Percentiles rank a stretch among this genome's conserved stretches.
Evolutionary conservation across 2,888 invertebrate species (phyloP).

Genomic region (Microplitis deprimator): DNA sequence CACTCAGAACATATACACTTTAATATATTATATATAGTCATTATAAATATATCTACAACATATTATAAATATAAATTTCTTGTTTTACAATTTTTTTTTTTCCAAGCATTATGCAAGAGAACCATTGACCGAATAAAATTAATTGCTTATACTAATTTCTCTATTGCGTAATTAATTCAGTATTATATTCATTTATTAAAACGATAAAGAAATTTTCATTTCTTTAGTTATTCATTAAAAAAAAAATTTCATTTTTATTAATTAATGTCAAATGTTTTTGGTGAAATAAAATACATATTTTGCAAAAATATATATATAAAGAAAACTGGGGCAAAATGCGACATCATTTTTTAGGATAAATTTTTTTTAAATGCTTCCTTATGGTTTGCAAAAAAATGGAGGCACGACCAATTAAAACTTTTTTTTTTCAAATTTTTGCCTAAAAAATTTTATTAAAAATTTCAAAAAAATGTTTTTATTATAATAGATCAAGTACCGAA

Average conservation of each 20-base stretch:
- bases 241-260: background rate
- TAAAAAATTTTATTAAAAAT: no score
- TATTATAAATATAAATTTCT: background rate
- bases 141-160: slow-evolving; percentile 61
- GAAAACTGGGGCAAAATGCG: no score
- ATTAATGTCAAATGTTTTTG: no score
- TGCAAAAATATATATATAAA: no score
- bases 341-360: no score
- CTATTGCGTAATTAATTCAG: slow-evolving; percentile 21
- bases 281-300: no score
- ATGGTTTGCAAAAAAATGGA: no score
- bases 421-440: no score
- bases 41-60: background rate
- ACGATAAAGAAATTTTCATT: background rate
- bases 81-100: background rate
- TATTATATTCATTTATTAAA: background rate
- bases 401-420: no score
- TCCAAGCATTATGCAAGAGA: slow-evolving; percentile 41
- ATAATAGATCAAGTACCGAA: no score
- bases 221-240: background rate
- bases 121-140: slow-evolving; percentile 70
- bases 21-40: slow-evolving; percentile 3
- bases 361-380: no score
- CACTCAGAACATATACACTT: slow-evolving; percentile 39
- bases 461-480: no score